Evolutionary conservation across 2,113 vertebrate genomes (phyloP), one percentile per base, ranked within the genome.

Genomic region (Monarcha castaneiventris): DNA sequence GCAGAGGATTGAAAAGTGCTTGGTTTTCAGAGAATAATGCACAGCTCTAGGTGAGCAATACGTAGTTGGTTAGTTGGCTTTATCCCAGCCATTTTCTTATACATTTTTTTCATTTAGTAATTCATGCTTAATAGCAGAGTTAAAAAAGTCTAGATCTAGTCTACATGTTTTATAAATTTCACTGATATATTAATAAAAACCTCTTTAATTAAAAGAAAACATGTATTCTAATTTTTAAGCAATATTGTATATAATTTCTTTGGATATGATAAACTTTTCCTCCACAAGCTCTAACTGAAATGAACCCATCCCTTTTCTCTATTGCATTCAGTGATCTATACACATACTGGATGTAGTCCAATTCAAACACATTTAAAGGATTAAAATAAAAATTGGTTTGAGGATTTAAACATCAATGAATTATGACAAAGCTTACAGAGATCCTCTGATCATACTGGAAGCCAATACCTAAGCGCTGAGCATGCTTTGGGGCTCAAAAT

Each of bases 331-430:
- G 10, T 48, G n/a, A 48, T 73, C 10, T 82, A 23, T 43, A 33
- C 18, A 32, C 20, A 35, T 48, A 51, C 8, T 84, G 66, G 54
- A 87, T 56, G 5, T 41, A 63, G 78, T 73, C 32, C 58, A 79
- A 78, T n/a, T 82, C 51, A 85, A 95, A 90, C 37, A 76, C 8
- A 54, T 76, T 87, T 90, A 71, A 69, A 79, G 49, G 74, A 91
- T 72, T 91, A 85, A 83, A 93, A 87, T 37, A 88, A 52, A 91
- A 91, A 85, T 64, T 85, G 9, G 3, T 89, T 87, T 93, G 48
- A 43, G 66, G 43, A 54, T 91, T 90, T 90, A 85, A 90, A 69
- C 58, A 61, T 49, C 48, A 76, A 11, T 62, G 49, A 85, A 83
- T 73, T 83, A 73, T 76, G 32, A 41, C 11, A 91, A 84, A 93